A percentile compares a stretch with the other conserved stretches of the same genome.
phyloP scores from a whole-genome alignment of 2,888 invertebrate species.

The Limnephilus auricula region DNA sequence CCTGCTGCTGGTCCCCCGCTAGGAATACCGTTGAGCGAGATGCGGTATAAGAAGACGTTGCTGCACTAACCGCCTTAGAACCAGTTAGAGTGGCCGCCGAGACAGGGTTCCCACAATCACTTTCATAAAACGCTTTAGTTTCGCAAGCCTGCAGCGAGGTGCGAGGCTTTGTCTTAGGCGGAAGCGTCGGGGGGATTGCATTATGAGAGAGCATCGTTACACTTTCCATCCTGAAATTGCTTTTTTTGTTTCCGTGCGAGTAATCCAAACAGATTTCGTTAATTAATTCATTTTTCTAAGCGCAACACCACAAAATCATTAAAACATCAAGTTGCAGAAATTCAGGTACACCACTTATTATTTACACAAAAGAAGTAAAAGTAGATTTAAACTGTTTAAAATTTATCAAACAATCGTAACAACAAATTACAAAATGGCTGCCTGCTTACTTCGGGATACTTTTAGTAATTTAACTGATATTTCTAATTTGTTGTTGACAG shows the following conservation, averaged over 20 bases:
- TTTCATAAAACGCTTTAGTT: constrained; percentile 52
- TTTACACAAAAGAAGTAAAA: neutral
- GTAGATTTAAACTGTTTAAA: neutral
- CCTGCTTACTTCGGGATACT: neutral
- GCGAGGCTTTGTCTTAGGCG: constrained; percentile 68
- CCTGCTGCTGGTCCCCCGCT: constrained; percentile 71
- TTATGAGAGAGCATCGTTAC: constrained; percentile 63
- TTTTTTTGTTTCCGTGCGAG: constrained; percentile 5
- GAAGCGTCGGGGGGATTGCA: constrained; percentile 67
- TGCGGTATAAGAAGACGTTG: constrained; percentile 57
- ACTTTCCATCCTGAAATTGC: constrained; percentile 55
- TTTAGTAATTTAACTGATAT: neutral
- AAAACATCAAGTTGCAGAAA: neutral
- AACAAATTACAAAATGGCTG: neutral
- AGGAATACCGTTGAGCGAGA: constrained; percentile 76
- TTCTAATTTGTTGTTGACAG: neutral
- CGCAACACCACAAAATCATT: neutral
- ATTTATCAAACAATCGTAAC: neutral
- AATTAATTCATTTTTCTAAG: constrained; percentile 23
- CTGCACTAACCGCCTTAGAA: constrained; percentile 62
- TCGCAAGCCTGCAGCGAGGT: constrained; percentile 67
- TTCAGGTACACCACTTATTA: neutral
- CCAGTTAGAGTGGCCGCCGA: constrained; percentile 50
- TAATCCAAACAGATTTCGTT: constrained; percentile 18
- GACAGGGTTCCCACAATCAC: constrained; percentile 57